phyloP scores from a whole-genome alignment of 2,888 invertebrate genomes.

The Capitulum mitella region DNA sequence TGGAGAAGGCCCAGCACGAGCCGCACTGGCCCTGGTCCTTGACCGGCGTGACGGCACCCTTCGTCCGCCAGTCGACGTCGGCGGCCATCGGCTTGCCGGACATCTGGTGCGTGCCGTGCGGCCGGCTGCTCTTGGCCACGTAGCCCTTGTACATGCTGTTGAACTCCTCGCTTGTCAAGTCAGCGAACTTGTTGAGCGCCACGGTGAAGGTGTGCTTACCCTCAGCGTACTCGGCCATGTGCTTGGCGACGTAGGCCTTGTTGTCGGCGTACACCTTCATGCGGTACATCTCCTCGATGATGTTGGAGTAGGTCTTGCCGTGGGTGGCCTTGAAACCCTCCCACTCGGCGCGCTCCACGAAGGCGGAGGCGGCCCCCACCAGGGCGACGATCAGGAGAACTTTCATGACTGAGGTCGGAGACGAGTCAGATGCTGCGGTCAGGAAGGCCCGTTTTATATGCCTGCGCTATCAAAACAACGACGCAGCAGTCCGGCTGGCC shows the following conservation, averaged over 20 bases:
- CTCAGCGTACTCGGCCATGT: conserved; percentile 64
- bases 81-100: conserved; percentile 37
- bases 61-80: no score
- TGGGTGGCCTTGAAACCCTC: conserved; percentile 24
- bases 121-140: background rate
- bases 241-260: conserved; percentile 70
- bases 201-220: no score
- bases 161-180: conserved; percentile 52
- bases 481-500: no score
- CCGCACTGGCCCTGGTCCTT: conserved; percentile 47
- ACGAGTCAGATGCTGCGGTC: background rate
- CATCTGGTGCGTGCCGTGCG: background rate
- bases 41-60: conserved; percentile 44
- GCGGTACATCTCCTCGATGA: conserved; percentile 71
- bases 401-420: background rate
- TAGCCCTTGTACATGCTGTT: conserved; percentile 2
- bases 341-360: conserved; percentile 31
- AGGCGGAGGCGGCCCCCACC: background rate
- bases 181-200: conserved; percentile 72
- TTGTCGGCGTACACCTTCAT: conserved; percentile 87
- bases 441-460: background rate
- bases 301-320: conserved; percentile 58
- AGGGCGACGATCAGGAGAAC: background rate
- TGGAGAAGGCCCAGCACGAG: no score
- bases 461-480: no score